Base-by-base conservation (phyloP, 2,888 invertebrate species). In the Pachydiplax longipennis region DNA sequence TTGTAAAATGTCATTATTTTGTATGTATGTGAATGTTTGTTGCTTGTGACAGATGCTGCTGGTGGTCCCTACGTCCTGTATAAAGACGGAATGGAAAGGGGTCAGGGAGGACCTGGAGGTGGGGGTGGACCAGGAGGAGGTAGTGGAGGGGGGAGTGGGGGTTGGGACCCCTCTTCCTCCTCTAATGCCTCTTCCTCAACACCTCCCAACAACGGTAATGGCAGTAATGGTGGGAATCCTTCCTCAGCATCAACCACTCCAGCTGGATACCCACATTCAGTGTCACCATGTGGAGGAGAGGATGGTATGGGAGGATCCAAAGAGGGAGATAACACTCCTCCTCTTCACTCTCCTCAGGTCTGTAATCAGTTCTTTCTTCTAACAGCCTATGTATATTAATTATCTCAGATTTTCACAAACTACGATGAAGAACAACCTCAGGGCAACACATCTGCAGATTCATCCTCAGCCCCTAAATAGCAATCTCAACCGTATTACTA, bases 1-100 rank as follows among this genome's bases (percentile, higher is more conserved):
- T 53, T 5, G 13, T 18, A 18, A 18, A 18, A 18, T 53, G 53
- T 53, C 5, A 3, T 18, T 18, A 53, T 53, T 53, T 53, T 53
- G 18, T 53, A 53, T 53, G 53, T 53, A 18, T 18, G 18, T 53
- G 18, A 53, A 53, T 53, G 1, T 53, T 1, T 91, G 91, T 91
- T 93, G 93, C 91, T 93, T 93, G 92, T 96, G 96, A 37, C 96
- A 97, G 98, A 98, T 94, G 97, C 97, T 93, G 97, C 97, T 93
- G 97, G 97, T 93, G 97, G 97, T 93, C 98, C 98, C 91, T 98
- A 98, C 94, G 97, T 98, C 92, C 95, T 98, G 92, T 98, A 98
- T 95, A 98, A 98, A 95, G 98, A 98, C 96, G 97, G 97, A 92
- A 97, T 97, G 95, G 97, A 97, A 94, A 96, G 97, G 92, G 91